Evolutionary conservation across 2,888 invertebrate genomes (phyloP).

Genomic region (Geotrupes spiniger): DNA sequence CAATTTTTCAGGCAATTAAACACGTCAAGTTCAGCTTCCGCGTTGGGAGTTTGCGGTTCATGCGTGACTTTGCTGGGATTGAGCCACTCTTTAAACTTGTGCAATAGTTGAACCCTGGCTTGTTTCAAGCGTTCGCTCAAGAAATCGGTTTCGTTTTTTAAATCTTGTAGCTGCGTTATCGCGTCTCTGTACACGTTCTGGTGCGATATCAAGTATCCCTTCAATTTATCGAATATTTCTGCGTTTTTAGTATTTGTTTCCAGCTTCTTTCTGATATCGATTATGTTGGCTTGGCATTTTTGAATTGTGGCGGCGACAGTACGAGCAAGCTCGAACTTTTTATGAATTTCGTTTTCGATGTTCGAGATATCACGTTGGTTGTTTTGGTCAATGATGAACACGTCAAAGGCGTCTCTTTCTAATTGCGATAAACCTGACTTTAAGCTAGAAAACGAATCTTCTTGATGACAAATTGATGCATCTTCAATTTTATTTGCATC

Average conservation of each 20-base stretch:
- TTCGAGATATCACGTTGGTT: conserved; percentile 13
- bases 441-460: neutral
- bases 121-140: conserved; percentile 37
- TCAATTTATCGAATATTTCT: conserved; percentile 25
- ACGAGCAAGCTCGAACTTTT: conserved; percentile 38
- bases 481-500: too few species aligned
- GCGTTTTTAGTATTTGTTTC: conserved; percentile 13
- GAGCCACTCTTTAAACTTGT: conserved; percentile 23
- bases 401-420: conserved; percentile 26
- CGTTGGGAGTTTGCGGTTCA: too few species aligned
- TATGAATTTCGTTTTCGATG: conserved; percentile 28
- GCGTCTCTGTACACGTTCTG: conserved; percentile 40
- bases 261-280: conserved; percentile 33
- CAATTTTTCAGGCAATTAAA: too few species aligned
- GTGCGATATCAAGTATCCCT: conserved; percentile 34
- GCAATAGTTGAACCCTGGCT: conserved; percentile 32
- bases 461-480: neutral
- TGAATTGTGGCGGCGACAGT: conserved; percentile 34
- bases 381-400: conserved; percentile 20
- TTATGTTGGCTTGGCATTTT: conserved; percentile 40
- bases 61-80: neutral
- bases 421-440: conserved; percentile 7
- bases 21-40: too few species aligned
- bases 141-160: conserved; percentile 40
- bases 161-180: conserved; percentile 34